Evolutionary conservation across 2,888 invertebrate genomes (phyloP).

Genomic region (Malthinus flaveolus): DNA sequence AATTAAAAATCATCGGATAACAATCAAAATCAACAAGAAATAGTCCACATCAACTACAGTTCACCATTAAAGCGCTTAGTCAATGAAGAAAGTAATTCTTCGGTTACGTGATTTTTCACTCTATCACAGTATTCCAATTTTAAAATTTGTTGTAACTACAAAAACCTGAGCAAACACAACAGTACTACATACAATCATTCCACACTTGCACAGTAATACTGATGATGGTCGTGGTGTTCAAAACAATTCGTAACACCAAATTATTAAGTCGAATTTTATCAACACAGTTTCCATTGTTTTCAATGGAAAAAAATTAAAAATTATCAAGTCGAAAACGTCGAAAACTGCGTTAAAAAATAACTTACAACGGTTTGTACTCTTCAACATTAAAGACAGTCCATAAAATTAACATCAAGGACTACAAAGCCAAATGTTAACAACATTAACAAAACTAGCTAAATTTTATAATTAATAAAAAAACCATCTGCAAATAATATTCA

Average conservation of each 20-base stretch:
- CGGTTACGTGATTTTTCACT: constrained; percentile 28
- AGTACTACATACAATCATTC: constrained; percentile 26
- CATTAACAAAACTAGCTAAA: constrained; percentile 8
- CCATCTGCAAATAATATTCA: not conserved
- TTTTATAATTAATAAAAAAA: not conserved
- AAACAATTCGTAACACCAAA: constrained; percentile 2
- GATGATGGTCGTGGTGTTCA: constrained; percentile 25
- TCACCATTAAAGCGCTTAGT: constrained; percentile 37
- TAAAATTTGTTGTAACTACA: constrained; percentile 22
- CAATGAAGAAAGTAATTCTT: constrained; percentile 28
- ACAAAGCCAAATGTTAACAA: constrained; percentile 21
- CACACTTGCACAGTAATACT: constrained; percentile 39
- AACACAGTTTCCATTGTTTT: too few species aligned
- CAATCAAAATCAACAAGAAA: constrained; percentile 44
- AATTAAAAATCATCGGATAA: constrained; percentile 38
- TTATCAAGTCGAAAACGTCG: too few species aligned
- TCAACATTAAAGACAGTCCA: constrained; percentile 19
- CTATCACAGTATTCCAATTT: constrained; percentile 40
- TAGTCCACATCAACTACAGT: constrained; percentile 39
- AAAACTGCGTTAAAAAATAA: too few species aligned
- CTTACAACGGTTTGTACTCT: constrained; percentile 21
- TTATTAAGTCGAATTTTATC: not conserved
- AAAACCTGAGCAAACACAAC: constrained; percentile 36
- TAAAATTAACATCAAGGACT: constrained; percentile 22
- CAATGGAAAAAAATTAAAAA: not conserved